These are phyloP conservation scores for Epinotia nisella DNA, from an alignment of 2,888 invertebrate genomes.

Conservation along the genomic window DNA sequence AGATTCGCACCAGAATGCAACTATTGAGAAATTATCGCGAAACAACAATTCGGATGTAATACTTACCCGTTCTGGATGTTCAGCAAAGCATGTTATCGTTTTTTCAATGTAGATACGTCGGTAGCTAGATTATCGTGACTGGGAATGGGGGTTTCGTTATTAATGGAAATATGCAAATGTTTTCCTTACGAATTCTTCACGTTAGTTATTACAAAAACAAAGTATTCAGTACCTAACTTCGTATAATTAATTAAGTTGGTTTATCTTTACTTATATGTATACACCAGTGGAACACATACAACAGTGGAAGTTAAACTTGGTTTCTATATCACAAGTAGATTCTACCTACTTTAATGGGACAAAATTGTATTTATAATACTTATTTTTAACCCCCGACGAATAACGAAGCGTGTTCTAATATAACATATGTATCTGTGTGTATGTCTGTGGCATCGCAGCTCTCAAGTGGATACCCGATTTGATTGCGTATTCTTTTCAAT, in stretches of 20 bases:
- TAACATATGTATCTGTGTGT: too few species aligned
- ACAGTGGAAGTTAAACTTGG: neutral
- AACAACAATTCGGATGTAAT: conserved; percentile 39
- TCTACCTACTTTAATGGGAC: too few species aligned
- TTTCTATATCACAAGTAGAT: neutral
- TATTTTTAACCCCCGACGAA: too few species aligned
- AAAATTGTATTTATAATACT: too few species aligned
- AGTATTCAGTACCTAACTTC: neutral
- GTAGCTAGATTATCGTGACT: conserved; percentile 7
- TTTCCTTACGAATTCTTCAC: too few species aligned
- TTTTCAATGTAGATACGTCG: conserved; percentile 3
- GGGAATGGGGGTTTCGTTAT: neutral
- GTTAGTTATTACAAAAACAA: neutral
- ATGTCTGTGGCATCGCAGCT: too few species aligned
- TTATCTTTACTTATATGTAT: neutral
- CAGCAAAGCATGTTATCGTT: conserved; percentile 29
- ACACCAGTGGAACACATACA: neutral
- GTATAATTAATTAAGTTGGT: neutral
- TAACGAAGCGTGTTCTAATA: too few species aligned
- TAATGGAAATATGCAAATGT: too few species aligned
- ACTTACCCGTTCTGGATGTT: conserved; percentile 37
- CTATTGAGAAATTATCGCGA: conserved; percentile 19
- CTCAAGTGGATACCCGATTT: too few species aligned
- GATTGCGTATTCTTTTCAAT: too few species aligned
- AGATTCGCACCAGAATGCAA: conserved; percentile 30